These are phyloP conservation scores for Regulus satrapa DNA, from an alignment of 2,113 vertebrate genomes.

Conservation along the genomic window DNA sequence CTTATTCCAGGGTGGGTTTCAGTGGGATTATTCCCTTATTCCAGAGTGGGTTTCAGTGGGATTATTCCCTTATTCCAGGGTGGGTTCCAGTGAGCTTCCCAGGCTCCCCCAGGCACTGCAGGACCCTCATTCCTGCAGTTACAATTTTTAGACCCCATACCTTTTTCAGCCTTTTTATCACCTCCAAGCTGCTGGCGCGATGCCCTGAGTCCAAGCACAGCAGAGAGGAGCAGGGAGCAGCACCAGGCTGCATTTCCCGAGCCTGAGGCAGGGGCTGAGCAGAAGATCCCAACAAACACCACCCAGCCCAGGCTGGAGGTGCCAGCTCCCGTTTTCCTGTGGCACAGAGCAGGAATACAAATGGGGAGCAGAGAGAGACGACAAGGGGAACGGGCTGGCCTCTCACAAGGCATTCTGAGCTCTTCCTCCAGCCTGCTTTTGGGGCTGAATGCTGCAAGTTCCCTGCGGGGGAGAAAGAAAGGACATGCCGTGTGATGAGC, in stretches of 20 bases:
- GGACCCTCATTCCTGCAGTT: background rate
- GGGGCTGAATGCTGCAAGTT: background rate
- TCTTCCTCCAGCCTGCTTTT: background rate
- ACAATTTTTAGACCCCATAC: accelerated
- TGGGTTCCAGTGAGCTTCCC: background rate
- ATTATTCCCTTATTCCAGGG: background rate
- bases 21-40: too few relatives aligned
- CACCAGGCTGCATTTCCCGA: background rate
- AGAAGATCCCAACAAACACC: background rate
- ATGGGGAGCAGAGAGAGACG: background rate
- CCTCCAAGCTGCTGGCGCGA: background rate
- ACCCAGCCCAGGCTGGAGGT: background rate
- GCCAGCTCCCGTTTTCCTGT: background rate
- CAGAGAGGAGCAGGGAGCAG: background rate
- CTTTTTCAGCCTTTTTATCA: background rate
- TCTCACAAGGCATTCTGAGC: background rate
- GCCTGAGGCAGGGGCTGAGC: background rate
- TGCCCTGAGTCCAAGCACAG: background rate
- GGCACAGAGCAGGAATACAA: background rate
- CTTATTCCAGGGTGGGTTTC: background rate
- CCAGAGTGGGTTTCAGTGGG: too few relatives aligned
- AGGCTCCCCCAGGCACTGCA: background rate
- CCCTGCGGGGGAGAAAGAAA: background rate
- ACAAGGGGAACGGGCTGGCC: background rate
- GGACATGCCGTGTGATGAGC: background rate